A percentile compares a stretch with the other conserved stretches of the same genome.
Evolutionary conservation across 2,113 vertebrate species (phyloP).

Genomic region (Oenanthe melanoleuca): DNA sequence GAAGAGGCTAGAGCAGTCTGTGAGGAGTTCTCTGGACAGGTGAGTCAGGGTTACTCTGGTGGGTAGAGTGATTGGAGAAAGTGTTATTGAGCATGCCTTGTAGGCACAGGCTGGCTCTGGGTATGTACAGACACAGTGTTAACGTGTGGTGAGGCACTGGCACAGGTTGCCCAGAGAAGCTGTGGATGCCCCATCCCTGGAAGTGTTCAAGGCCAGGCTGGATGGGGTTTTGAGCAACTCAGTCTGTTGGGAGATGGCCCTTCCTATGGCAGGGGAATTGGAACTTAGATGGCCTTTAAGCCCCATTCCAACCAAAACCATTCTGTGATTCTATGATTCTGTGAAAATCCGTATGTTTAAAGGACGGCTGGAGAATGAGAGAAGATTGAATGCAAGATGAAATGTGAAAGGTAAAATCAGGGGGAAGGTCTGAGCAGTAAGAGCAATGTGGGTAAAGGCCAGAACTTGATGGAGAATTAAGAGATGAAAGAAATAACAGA

Average conservation of each 20-base stretch:
- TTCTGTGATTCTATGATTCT: background rate
- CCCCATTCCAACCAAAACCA: background rate
- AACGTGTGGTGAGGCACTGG: background rate
- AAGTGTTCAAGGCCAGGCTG: background rate
- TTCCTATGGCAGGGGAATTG: background rate
- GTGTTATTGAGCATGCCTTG: background rate
- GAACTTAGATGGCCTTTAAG: background rate
- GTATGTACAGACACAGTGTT: background rate
- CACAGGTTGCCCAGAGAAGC: background rate
- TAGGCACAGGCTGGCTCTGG: background rate
- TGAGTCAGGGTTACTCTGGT: background rate
- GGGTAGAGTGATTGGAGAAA: background rate
- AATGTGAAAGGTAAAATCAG: background rate
- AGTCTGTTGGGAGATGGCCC: background rate
- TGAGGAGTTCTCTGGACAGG: constrained; percentile 64
- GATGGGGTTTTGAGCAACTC: background rate
- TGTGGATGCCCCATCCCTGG: background rate
- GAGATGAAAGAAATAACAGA: background rate
- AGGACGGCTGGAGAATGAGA: background rate
- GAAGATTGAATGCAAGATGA: background rate
- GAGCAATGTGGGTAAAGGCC: background rate
- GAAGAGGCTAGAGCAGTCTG: constrained; percentile 62
- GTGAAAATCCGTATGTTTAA: background rate
- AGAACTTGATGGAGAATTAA: background rate
- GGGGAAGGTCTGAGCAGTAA: background rate